Evolutionary conservation across 2,888 invertebrate species (phyloP).

Genomic region (Zele albiditarsus): DNA sequence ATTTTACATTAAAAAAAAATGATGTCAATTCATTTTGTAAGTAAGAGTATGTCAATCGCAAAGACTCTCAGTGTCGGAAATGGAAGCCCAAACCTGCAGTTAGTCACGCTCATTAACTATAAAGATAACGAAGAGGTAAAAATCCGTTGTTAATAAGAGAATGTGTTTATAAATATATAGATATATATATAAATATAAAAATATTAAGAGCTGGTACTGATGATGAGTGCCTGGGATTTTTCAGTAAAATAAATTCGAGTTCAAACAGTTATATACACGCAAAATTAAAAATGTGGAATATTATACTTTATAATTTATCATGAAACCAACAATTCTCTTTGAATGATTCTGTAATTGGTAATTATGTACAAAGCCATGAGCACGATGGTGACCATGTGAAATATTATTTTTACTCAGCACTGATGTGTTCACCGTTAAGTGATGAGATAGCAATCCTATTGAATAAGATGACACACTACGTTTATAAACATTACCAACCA

Average conservation of each 20-base stretch:
- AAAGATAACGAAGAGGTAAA: slow-evolving; percentile 5
- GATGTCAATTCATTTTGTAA: not conserved
- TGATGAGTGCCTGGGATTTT: slow-evolving; percentile 11
- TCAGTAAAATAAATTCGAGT: not conserved
- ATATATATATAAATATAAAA: not conserved
- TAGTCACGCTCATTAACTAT: slow-evolving; percentile 63
- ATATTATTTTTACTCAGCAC: not conserved
- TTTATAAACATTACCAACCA: not conserved
- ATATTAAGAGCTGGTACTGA: not conserved
- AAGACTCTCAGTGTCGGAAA: slow-evolving; percentile 37
- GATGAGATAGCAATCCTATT: slow-evolving; percentile 11
- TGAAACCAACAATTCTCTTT: not conserved
- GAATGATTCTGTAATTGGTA: slow-evolving; percentile 35
- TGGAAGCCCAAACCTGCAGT: slow-evolving; percentile 51
- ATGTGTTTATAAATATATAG: not conserved
- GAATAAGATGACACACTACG: slow-evolving; percentile 23
- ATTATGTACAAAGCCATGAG: slow-evolving; percentile 20
- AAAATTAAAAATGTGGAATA: not conserved
- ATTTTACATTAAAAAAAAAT: too few species aligned
- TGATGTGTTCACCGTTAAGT: slow-evolving; percentile 22
- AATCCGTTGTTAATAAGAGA: not conserved
- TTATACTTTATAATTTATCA: not conserved
- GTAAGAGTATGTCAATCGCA: not conserved
- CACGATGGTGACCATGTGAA: slow-evolving; percentile 29
- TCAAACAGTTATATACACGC: not conserved